phyloP scores from a whole-genome alignment of 2,797 vertebrate genomes.

The Lepilemur ruficaudatus region DNA sequence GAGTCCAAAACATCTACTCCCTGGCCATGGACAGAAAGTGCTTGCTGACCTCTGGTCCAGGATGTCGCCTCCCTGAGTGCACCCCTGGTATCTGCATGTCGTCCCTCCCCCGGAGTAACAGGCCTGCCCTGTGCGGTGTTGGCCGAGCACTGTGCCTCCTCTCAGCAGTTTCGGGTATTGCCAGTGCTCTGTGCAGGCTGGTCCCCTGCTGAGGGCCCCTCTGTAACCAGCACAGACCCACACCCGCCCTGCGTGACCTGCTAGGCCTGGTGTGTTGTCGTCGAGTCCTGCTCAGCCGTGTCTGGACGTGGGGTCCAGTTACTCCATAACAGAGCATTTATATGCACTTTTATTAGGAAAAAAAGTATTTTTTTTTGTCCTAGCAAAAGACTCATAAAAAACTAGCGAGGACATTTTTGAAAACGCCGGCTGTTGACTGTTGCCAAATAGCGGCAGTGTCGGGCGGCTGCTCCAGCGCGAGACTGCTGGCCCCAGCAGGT shows the following conservation, averaged over 20 bases:
- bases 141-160: not conserved
- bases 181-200: fast-evolving
- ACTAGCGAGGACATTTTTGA: not conserved
- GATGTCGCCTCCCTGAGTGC: not conserved
- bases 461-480: not conserved
- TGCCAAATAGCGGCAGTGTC: not conserved
- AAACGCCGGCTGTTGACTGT: not conserved
- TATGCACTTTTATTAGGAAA: not conserved
- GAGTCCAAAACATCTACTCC: not conserved
- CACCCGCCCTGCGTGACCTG: not conserved
- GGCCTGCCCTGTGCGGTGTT: not conserved
- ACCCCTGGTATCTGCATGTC: fast-evolving
- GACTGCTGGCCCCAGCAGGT: too few species aligned
- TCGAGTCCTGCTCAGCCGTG: not conserved
- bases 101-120: too few species aligned
- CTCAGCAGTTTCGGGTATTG: not conserved
- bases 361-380: not conserved
- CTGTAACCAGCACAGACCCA: not conserved
- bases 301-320: not conserved
- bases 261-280: not conserved
- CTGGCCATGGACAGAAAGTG: not conserved
- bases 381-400: not conserved
- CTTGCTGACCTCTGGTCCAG: not conserved
- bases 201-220: not conserved
- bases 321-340: not conserved